A percentile compares a stretch with the other conserved stretches of the same genome.
Conservation (phyloP, 1,140 invertebrate genomes). For the honey bee (Apis mellifera) region Amel_HAv3.1 CM009944.2:3732001-3732500, state of each 20-base stretch:
- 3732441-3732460: too few species aligned
- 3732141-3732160: background rate
- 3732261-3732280: background rate
- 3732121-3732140: conserved; percentile 11
- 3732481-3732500: too few species aligned
- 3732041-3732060: background rate
- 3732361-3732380: too few species aligned
- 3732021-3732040: background rate
- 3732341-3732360: background rate
- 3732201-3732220: background rate
- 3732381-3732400: too few species aligned
- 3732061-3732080: background rate
- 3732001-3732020: background rate
- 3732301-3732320: background rate
- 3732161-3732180: background rate
- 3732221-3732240: background rate
- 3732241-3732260: conserved; percentile 7
- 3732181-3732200: background rate
- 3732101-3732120: background rate
- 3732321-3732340: background rate
- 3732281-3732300: background rate
- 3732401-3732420: too few species aligned
- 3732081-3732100: background rate
- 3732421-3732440: too few species aligned
- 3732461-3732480: too few species aligned